These are phyloP conservation scores for Chironomus striatipennis DNA, from an alignment of 1,140 invertebrate genomes.

Conservation along the genomic window DNA sequence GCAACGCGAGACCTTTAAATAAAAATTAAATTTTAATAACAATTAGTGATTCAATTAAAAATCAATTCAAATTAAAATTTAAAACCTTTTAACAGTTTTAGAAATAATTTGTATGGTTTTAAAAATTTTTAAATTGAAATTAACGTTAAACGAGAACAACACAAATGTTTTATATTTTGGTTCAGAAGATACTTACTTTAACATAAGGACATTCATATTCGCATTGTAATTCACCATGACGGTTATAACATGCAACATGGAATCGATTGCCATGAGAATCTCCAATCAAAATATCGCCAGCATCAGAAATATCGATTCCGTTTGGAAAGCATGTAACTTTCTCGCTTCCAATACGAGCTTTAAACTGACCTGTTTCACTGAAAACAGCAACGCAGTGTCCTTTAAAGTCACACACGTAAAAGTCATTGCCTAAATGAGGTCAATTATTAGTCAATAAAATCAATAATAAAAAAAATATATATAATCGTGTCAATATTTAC, in stretches of 20 bases:
- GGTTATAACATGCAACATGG: constrained; percentile 88
- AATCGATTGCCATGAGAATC: constrained; percentile 97
- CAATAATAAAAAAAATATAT: constrained; percentile 14
- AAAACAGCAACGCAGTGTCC: constrained; percentile 96
- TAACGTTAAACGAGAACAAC: too few relatives aligned
- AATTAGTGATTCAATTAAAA: background rate
- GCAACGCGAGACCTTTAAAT: constrained; percentile 84
- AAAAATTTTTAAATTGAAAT: too few relatives aligned
- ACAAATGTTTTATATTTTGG: background rate
- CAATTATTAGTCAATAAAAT: constrained; percentile 24
- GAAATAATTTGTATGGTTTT: too few relatives aligned
- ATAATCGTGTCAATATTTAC: constrained; percentile 42
- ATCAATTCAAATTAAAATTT: too few relatives aligned
- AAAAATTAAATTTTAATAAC: constrained; percentile 31
- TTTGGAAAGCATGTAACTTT: constrained; percentile 95
- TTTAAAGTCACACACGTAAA: constrained; percentile 97
- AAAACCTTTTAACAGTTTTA: too few relatives aligned
- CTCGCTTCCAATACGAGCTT: constrained; percentile 89
- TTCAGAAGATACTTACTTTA: constrained; percentile 53
- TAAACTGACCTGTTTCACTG: constrained; percentile 80
- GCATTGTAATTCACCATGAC: constrained; percentile 76
- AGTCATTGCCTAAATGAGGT: constrained; percentile 69
- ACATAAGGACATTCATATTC: constrained; percentile 96
- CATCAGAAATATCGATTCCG: constrained; percentile 94
- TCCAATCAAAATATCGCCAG: constrained; percentile 90